Evolutionary conservation across 37 sponge, comb jelly and placozoan genomes (phyloP), one percentile per base, ranked within the genome.

Genomic region (Halisarca cf. caerulea): DNA sequence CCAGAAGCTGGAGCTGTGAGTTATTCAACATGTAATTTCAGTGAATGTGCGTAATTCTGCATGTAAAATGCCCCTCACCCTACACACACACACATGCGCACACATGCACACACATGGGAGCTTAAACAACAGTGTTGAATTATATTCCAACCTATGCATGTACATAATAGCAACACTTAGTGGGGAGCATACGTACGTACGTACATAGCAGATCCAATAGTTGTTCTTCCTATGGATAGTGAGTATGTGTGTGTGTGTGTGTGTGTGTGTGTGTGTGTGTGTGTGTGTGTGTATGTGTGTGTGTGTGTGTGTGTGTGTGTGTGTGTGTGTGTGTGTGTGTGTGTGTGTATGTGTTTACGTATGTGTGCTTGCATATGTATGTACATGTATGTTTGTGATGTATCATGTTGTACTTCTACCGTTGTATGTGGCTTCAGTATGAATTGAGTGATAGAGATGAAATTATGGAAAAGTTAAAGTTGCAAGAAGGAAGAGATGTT

Each of bases 1-100:
- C 93, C 93, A 14, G 96, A 95, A 60, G 83, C 90, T 15, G 88
- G 84, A 58, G 74, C 79, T 28, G 96, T 95, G 77, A 87, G 95
- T 64, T n/a, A n/a, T n/a, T n/a, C n/a, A n/a, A n/a, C n/a, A n/a
- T n/a, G n/a, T n/a, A n/a, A n/a, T n/a, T n/a, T n/a, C n/a, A n/a
- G n/a, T n/a, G n/a, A n/a, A n/a, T n/a, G n/a, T n/a, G n/a, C n/a
- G n/a, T n/a, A n/a, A n/a, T n/a, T n/a, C n/a, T n/a, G n/a, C n/a
- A n/a, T n/a, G n/a, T n/a, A n/a, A n/a, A n/a, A n/a, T n/a, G n/a
- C n/a, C n/a, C n/a, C n/a, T n/a, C n/a, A n/a, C n/a, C n/a, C n/a
- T n/a, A n/a, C n/a, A n/a, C n/a, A n/a, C n/a, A n/a, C n/a, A n/a
- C n/a, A n/a, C n/a, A n/a, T n/a, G n/a, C n/a, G n/a, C n/a, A n/a